These are phyloP conservation scores for Cassiopea andromeda DNA, from an alignment of 30 jellyfish, hydroid and myxozoan species.

Conservation along the genomic window DNA sequence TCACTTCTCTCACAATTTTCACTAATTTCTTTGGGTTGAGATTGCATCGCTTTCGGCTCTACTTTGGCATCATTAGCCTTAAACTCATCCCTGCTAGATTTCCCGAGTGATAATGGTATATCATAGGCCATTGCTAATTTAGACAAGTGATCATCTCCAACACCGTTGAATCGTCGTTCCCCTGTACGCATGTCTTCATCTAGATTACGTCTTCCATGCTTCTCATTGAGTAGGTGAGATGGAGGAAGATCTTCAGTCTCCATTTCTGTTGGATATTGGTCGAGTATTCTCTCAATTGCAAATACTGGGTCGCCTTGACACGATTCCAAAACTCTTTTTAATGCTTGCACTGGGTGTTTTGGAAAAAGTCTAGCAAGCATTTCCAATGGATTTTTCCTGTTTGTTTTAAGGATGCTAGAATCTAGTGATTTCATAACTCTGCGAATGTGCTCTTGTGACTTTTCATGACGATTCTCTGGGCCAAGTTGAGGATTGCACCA, in stretches of 20 bases:
- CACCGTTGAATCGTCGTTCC: slow-evolving; percentile 67
- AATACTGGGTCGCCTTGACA: slow-evolving; percentile 95
- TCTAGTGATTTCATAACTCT: slow-evolving; percentile 50
- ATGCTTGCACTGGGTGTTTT: slow-evolving; percentile 70
- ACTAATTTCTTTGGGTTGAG: slow-evolving; percentile 42
- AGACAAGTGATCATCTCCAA: slow-evolving; percentile 91
- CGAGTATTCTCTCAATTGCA: slow-evolving; percentile 90
- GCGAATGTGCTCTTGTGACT: slow-evolving; percentile 51
- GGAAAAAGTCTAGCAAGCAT: slow-evolving; percentile 94
- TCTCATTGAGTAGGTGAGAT: slow-evolving; percentile 23
- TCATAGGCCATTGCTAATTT: slow-evolving; percentile 95
- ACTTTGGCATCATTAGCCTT: slow-evolving; percentile 50
- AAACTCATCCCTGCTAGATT: slow-evolving; percentile 48
- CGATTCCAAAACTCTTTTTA: slow-evolving; percentile 72
- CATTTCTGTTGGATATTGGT: slow-evolving; percentile 81
- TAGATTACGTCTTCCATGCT: slow-evolving; percentile 47
- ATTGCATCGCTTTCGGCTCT: slow-evolving; percentile 56
- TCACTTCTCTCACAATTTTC: slow-evolving; percentile 63
- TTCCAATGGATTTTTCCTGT: slow-evolving; percentile 82
- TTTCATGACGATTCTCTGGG: slow-evolving; percentile 57
- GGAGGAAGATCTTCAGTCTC: slow-evolving; percentile 57
- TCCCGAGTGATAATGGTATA: slow-evolving; percentile 78
- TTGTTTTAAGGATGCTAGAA: slow-evolving; percentile 50
- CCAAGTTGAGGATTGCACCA: slow-evolving; percentile 68
- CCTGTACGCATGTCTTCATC: slow-evolving; percentile 42